phyloP scores from a whole-genome alignment of 2,113 vertebrate species.

The Procapra przewalskii region DNA sequence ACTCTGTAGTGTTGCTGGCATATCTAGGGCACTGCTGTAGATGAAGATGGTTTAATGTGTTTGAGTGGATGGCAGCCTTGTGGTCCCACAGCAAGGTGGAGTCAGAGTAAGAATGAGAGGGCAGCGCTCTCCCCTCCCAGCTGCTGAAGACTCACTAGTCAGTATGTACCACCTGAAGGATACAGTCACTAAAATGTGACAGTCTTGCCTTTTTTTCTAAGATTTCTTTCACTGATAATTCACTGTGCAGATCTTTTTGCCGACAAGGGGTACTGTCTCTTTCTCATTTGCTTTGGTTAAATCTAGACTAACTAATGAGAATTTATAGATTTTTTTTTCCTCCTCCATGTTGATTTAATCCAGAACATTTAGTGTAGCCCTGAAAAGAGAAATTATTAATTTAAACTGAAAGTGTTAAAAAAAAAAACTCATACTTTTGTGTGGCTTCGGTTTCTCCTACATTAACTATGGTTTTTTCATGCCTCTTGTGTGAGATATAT shows the following conservation, averaged over 20 bases:
- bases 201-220: background rate
- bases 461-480: background rate
- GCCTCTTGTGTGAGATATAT: background rate
- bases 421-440: background rate
- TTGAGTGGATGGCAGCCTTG: background rate
- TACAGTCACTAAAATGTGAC: background rate
- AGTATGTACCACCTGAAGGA: background rate
- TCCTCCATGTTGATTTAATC: background rate
- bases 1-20: background rate
- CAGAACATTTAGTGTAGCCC: background rate
- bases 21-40: background rate
- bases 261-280: background rate
- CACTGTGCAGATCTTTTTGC: background rate
- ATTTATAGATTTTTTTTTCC: background rate
- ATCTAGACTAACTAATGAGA: conserved; percentile 5
- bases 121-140: background rate
- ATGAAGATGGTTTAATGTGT: background rate
- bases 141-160: background rate
- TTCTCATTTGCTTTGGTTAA: background rate
- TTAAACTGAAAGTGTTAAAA: background rate
- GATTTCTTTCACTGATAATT: background rate
- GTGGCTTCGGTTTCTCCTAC: background rate
- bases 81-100: background rate
- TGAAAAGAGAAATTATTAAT: background rate
- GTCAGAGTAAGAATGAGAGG: background rate